These are phyloP conservation scores for Daphoenositta chrysoptera DNA, from an alignment of 2,113 vertebrate species.

Conservation along the genomic window DNA sequence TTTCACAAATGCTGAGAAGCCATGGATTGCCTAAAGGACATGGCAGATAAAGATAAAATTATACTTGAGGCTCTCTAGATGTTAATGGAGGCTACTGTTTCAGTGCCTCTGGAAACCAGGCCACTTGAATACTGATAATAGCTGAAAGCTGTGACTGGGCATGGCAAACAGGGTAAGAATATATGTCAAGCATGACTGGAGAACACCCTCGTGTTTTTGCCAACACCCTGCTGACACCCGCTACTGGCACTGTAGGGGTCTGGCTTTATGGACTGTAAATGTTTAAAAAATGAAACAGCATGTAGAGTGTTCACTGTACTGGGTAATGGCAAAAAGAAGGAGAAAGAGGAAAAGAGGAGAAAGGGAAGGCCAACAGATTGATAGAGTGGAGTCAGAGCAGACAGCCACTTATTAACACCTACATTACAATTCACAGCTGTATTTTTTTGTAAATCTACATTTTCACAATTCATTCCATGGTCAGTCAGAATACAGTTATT, in stretches of 20 bases:
- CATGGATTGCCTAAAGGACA: background rate
- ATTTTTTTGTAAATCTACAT: background rate
- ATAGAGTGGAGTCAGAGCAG: background rate
- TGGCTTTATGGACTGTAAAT: constrained; percentile 14
- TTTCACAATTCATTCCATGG: background rate
- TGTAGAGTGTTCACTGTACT: background rate
- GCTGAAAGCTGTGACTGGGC: constrained; percentile 3
- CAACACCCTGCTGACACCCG: background rate
- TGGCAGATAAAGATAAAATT: constrained; percentile 18
- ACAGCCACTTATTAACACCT: background rate
- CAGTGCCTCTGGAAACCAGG: constrained; percentile 13
- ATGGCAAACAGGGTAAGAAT: background rate
- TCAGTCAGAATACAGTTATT: background rate
- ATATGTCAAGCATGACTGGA: background rate
- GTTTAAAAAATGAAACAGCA: background rate
- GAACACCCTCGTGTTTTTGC: background rate
- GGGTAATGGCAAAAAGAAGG: background rate
- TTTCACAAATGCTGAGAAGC: background rate
- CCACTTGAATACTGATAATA: constrained; percentile 25
- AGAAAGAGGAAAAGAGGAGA: no score
- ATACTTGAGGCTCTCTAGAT: constrained; percentile 5
- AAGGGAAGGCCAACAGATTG: background rate
- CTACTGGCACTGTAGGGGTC: background rate
- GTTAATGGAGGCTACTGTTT: constrained; percentile 15
- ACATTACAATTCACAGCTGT: background rate